Conservation (phyloP, 1,140 invertebrate genomes). For the Zaprionus inermis region DNA sequence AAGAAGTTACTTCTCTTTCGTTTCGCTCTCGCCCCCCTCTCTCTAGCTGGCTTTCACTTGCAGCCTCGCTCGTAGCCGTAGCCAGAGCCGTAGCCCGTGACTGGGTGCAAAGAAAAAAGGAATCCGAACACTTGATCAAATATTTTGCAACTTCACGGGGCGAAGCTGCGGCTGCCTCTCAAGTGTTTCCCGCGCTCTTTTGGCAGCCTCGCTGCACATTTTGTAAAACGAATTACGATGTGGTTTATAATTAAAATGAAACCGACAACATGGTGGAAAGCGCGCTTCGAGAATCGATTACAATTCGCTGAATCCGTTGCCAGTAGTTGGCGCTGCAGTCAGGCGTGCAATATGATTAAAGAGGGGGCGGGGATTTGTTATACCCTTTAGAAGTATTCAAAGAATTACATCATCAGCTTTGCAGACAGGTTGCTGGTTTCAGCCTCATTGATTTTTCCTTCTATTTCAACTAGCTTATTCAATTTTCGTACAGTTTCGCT, state of each 20-base stretch:
- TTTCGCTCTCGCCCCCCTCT: conserved; percentile 30
- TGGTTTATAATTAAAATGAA: conserved; percentile 80
- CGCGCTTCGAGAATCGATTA: conserved; percentile 62
- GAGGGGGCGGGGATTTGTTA: background rate
- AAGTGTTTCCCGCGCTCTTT: conserved; percentile 62
- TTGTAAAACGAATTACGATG: conserved; percentile 71
- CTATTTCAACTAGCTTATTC: conserved; percentile 17
- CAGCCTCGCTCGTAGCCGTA: conserved; percentile 28
- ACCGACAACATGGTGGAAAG: conserved; percentile 58
- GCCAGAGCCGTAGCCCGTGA: too few relatives aligned
- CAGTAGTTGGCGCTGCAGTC: conserved; percentile 41
- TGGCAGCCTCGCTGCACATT: conserved; percentile 65
- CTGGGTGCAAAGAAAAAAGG: conserved; percentile 37
- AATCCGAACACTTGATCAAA: conserved; percentile 77
- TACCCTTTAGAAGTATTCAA: too few relatives aligned
- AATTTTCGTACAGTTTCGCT: conserved; percentile 32
- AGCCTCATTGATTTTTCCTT: background rate
- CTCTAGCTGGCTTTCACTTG: conserved; percentile 58
- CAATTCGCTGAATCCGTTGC: conserved; percentile 61
- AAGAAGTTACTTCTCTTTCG: conserved; percentile 73
- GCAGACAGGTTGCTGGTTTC: background rate
- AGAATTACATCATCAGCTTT: background rate
- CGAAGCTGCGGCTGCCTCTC: conserved; percentile 53
- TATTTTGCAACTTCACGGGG: conserved; percentile 80
- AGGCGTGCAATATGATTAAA: conserved; percentile 45